Base-by-base conservation (phyloP, 2,113 vertebrate species). In the Alligator sinensis region DNA sequence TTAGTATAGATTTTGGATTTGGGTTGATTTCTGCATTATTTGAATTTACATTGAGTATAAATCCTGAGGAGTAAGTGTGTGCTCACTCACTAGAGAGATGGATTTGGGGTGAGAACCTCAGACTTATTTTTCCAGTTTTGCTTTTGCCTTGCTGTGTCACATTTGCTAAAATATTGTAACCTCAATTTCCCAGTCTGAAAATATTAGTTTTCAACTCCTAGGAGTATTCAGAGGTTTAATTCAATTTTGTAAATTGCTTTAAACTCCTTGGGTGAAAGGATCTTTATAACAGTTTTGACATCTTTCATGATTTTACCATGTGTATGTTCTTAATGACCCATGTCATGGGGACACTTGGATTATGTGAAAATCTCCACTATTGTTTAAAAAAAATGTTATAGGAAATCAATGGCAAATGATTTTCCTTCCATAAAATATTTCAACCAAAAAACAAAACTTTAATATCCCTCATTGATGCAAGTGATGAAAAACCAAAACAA, bases 221-320 rank as follows among this genome's bases (percentile, higher is more conserved):
- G 62, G 8, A 78, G 21, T 77, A 87, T 3, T 90, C 74, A 96
- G 77, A 89, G 28, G 2, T 6, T 28, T 92, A 79, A 93, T 91
- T 81, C 84, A 72, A 87, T 94, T 89, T 95, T 57, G 22, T 91
- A 64, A 93, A 96, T 89, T 30, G 5, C 30, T 90, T 96, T 93
- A 77, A 96, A 68, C 34, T 74, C 27, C 17, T 70, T 68, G 28
- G 3, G 60, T 79, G n/a, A 91, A 94, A 89, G 89, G 62, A 3
- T 22, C 55, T 68, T 61, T 9, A 22, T 74, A 22, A 70, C 58
- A 85, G 4, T 27, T 79, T 15, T 68, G 38, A 2, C 47, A 94
- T 57, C 2, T 72, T 77, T 13, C 10, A 2, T 21, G 24, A 54
- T 63, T 80, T 62, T 77, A 76, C 63, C 3, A 55, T 64, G 1